Evolutionary conservation across 1,140 invertebrate genomes (phyloP).

Genomic region (Drosophila lacertosa): DNA sequence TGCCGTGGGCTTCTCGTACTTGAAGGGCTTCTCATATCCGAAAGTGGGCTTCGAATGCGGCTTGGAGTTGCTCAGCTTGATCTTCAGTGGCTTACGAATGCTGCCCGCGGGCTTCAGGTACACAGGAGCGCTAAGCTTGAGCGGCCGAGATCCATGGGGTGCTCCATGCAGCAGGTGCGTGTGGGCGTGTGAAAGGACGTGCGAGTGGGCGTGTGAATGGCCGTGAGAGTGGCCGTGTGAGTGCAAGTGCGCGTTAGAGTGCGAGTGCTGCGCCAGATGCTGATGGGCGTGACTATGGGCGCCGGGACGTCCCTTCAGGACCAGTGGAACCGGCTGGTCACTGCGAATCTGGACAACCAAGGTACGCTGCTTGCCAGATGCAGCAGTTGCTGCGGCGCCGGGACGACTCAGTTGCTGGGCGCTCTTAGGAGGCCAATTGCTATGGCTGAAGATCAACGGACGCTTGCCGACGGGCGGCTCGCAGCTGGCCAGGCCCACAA

Average conservation of each 20-base stretch:
- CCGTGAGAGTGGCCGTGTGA: constrained; percentile 37
- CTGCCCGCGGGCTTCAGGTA: constrained; percentile 58
- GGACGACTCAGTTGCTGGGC: constrained; percentile 56
- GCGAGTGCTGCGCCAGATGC: constrained; percentile 20
- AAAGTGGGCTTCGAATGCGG: constrained; percentile 64
- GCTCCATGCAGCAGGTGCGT: constrained; percentile 47
- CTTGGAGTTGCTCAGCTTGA: constrained; percentile 71
- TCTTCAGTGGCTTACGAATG: constrained; percentile 72
- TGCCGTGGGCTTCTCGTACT: constrained; percentile 71
- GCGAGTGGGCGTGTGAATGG: constrained; percentile 43
- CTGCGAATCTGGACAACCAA: constrained; percentile 80
- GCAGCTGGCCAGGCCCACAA: constrained; percentile 50
- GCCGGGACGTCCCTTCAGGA: constrained; percentile 68
- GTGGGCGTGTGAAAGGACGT: constrained; percentile 43
- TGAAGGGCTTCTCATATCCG: constrained; percentile 78
- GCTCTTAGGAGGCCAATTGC: constrained; percentile 63
- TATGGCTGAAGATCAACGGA: constrained; percentile 57
- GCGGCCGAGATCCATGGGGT: constrained; percentile 50
- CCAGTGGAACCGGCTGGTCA: constrained; percentile 75
- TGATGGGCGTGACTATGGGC: constrained; percentile 51
- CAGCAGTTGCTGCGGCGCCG: neutral
- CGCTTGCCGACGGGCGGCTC: constrained; percentile 58
- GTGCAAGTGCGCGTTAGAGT: constrained; percentile 4
- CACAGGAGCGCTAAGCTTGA: constrained; percentile 61
- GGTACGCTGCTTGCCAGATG: constrained; percentile 60